phyloP scores from a whole-genome alignment of 2,113 vertebrate genomes.

The Python bivittatus region DNA sequence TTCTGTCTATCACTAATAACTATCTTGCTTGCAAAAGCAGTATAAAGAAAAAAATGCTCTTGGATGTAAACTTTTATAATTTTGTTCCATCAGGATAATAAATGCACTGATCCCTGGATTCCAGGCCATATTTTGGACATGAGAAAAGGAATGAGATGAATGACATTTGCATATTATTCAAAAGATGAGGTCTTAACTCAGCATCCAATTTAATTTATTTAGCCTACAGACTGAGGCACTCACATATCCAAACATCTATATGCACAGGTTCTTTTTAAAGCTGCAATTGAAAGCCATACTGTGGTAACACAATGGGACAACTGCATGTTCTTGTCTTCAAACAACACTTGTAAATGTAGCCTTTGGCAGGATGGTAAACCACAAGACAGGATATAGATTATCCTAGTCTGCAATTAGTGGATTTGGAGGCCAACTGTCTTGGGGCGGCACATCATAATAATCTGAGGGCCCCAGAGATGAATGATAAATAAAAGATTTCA shows the following conservation, averaged over 20 bases:
- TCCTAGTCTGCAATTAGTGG: slow-evolving; percentile 34
- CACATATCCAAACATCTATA: slow-evolving; percentile 22
- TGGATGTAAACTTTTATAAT: neutral
- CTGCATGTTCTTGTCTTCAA: slow-evolving; percentile 43
- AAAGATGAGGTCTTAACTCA: neutral
- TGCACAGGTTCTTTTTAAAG: slow-evolving; percentile 28
- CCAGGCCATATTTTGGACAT: neutral
- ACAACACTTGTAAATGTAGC: slow-evolving; percentile 32
- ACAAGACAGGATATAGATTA: slow-evolving; percentile 30
- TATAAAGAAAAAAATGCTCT: neutral
- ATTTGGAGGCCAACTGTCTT: slow-evolving; percentile 40
- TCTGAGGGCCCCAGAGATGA: neutral
- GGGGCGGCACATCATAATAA: neutral
- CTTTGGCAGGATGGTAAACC: slow-evolving; percentile 20
- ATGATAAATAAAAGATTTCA: neutral
- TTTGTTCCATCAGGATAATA: neutral
- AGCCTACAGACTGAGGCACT: slow-evolving; percentile 15
- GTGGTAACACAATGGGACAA: slow-evolving; percentile 24
- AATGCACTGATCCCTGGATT: neutral
- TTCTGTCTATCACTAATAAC: neutral
- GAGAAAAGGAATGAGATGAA: neutral
- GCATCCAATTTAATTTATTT: neutral
- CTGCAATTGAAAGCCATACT: slow-evolving; percentile 39
- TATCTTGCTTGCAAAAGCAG: neutral
- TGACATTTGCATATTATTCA: neutral